Evolutionary conservation across 2,888 invertebrate species (phyloP).

Genomic region (Toxonevra muliebris): DNA sequence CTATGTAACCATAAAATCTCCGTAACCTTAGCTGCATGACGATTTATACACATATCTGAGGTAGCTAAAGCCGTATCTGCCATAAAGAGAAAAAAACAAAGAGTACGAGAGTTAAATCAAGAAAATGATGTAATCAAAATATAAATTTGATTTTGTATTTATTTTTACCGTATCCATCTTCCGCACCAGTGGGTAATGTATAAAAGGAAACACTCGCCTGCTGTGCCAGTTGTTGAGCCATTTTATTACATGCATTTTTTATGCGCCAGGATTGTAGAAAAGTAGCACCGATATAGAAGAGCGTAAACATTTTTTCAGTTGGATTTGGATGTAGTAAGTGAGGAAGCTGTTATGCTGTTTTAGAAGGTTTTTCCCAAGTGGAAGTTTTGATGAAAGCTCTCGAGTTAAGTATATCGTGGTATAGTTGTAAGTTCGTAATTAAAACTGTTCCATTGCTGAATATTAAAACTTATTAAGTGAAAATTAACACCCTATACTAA

Average conservation of each 20-base stretch:
- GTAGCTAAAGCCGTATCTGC: conserved; percentile 59
- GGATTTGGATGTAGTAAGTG: neutral
- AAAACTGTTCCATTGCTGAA: neutral
- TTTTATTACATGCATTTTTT: conserved; percentile 74
- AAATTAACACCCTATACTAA: neutral
- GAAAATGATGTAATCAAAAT: conserved; percentile 4
- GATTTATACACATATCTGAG: conserved; percentile 62
- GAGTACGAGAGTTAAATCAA: neutral
- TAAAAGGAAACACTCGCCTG: conserved; percentile 72
- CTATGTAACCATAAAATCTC: conserved; percentile 63
- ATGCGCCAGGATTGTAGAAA: conserved; percentile 84
- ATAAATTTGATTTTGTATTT: neutral
- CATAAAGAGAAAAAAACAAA: neutral
- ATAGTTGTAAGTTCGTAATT: neutral
- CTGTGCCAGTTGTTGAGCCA: conserved; percentile 71
- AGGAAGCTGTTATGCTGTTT: too few relatives aligned
- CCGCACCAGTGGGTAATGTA: conserved; percentile 65
- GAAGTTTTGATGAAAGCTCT: neutral
- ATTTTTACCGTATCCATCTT: conserved; percentile 59
- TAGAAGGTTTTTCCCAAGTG: neutral
- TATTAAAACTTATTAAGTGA: neutral
- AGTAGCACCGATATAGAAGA: conserved; percentile 86
- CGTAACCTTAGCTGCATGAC: conserved; percentile 60
- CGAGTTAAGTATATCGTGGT: too few relatives aligned
- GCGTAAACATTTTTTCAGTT: conserved; percentile 70